Evolutionary conservation across 2,797 vertebrate genomes (phyloP).

Genomic region (Acrocephalus scirpaceus): DNA sequence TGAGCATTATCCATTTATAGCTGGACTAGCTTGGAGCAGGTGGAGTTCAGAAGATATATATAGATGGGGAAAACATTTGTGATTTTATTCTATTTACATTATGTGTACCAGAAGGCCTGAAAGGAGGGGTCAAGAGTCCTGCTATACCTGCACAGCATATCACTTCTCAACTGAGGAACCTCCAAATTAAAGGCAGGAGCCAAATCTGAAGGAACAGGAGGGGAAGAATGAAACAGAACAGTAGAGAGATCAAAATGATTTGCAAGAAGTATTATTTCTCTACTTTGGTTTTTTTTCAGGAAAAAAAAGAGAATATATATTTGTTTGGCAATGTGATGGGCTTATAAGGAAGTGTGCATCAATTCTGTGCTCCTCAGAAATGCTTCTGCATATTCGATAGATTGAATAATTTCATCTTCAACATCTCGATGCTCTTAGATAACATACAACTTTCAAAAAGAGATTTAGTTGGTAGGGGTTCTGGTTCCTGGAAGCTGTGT

Average conservation of each 20-base stretch:
- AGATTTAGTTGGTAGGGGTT: background rate
- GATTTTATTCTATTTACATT: background rate
- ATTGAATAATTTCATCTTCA: background rate
- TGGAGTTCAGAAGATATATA: background rate
- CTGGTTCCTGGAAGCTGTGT: conserved; percentile 19
- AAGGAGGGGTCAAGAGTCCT: background rate
- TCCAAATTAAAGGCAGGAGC: background rate
- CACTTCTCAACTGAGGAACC: background rate
- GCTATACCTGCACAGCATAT: background rate
- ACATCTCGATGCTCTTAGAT: background rate
- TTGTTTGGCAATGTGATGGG: background rate
- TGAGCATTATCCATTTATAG: background rate
- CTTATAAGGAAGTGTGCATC: background rate
- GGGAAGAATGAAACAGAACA: background rate
- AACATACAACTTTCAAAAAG: conserved; percentile 8
- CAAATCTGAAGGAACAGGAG: background rate
- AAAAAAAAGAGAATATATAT: background rate
- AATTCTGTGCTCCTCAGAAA: background rate
- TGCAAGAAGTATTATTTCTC: background rate
- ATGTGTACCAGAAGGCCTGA: background rate
- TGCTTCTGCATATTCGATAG: background rate
- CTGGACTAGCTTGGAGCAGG: background rate
- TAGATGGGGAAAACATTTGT: background rate
- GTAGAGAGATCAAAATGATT: background rate
- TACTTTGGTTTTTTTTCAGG: background rate